Evolutionary conservation across 2,113 vertebrate genomes (phyloP).

Genomic region (Chrysemys picta): DNA sequence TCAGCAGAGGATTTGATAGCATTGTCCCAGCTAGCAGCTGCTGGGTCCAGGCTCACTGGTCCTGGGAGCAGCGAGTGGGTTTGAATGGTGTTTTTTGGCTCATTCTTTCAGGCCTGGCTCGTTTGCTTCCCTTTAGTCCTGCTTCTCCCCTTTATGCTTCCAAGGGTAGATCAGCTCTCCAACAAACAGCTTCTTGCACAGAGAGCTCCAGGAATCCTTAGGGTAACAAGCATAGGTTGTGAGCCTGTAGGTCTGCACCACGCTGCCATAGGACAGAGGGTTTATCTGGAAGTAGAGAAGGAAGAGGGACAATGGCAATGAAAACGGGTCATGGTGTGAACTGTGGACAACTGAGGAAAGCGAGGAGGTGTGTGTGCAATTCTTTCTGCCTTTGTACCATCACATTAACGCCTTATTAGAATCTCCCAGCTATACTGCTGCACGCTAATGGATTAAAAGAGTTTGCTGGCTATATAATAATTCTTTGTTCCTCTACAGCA

Average conservation of each 20-base stretch:
- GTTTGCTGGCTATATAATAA: neutral
- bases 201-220: conserved; percentile 89
- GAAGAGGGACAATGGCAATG: neutral
- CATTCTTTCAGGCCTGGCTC: neutral
- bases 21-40: neutral
- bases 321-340: neutral
- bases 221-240: conserved; percentile 92
- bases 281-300: conserved; percentile 85
- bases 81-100: neutral
- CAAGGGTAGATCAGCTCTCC: conserved; percentile 97
- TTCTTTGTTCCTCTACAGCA: neutral
- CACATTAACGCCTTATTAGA: neutral
- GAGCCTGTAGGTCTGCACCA: conserved; percentile 87
- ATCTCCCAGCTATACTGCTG: neutral
- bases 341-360: neutral
- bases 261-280: conserved; percentile 82
- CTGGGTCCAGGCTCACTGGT: conserved; percentile 17
- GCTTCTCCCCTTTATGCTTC: conserved; percentile 90
- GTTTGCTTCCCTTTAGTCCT: conserved; percentile 79
- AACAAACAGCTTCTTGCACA: conserved; percentile 93
- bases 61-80: conserved; percentile 3
- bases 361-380: neutral
- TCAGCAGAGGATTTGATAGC: neutral
- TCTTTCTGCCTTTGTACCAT: neutral
- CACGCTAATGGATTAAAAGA: neutral